Conservation (phyloP, 2,797 vertebrate genomes). For the Gadopsis marmoratus region DNA sequence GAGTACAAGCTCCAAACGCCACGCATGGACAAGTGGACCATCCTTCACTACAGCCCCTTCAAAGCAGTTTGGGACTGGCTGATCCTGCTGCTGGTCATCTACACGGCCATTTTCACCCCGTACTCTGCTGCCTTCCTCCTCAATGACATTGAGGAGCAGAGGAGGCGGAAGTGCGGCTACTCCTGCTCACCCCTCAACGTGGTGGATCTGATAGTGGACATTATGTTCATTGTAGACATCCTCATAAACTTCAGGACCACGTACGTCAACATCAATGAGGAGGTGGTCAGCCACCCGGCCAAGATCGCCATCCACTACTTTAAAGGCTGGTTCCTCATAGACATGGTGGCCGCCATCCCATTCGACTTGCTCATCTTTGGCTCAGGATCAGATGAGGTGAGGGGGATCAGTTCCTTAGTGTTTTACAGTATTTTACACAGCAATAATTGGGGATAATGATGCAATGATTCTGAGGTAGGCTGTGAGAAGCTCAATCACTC, state of each 20-base stretch:
- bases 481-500: background rate
- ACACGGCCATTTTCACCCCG: constrained; percentile 98
- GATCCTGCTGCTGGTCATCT: constrained; percentile 97
- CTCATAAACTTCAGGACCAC: constrained; percentile 99
- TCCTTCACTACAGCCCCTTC: constrained; percentile 99
- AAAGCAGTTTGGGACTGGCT: constrained; percentile 99
- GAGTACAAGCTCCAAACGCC: constrained; percentile 98
- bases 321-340: constrained; percentile 99
- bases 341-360: constrained; percentile 99
- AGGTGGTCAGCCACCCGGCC: constrained; percentile 97
- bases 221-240: constrained; percentile 99
- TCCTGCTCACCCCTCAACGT: constrained; percentile 97
- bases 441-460: background rate
- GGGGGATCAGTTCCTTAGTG: constrained; percentile 35
- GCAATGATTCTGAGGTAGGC: background rate
- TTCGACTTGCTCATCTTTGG: constrained; percentile 99
- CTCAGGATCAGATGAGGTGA: constrained; percentile 98
- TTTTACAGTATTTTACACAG: background rate
- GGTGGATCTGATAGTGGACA: constrained; percentile 99
- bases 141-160: constrained; percentile 95
- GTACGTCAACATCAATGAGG: constrained; percentile 97
- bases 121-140: constrained; percentile 99
- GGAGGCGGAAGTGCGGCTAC: constrained; percentile 94
- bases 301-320: constrained; percentile 99
- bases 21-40: constrained; percentile 97